phyloP scores from a whole-genome alignment of 2,113 vertebrate genomes.

The Myotis davidii region DNA sequence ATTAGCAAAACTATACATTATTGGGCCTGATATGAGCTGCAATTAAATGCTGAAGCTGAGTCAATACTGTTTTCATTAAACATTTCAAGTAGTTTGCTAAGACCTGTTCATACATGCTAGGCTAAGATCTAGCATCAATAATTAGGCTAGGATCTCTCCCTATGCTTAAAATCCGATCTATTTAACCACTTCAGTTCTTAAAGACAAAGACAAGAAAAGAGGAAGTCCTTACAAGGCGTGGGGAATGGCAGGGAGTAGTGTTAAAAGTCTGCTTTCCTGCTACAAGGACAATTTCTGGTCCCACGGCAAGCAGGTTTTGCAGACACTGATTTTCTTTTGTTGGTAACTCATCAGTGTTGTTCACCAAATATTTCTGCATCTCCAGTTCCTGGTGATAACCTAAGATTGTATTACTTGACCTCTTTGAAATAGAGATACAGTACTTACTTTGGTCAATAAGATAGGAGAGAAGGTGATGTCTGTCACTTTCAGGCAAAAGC shows the following conservation, averaged over 20 bases:
- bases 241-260: not conserved
- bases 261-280: not conserved
- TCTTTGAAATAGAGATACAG: not conserved
- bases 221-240: not conserved
- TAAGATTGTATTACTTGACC: not conserved
- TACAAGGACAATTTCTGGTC: not conserved
- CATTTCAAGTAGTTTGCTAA: not conserved
- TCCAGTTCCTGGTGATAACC: not conserved
- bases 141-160: not conserved
- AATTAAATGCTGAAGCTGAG: not conserved
- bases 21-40: not conserved
- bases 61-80: constrained; percentile 8
- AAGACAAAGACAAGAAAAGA: not conserved
- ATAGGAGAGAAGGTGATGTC: not conserved
- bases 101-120: not conserved
- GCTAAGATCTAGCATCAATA: not conserved
- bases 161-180: not conserved
- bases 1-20: constrained; percentile 20
- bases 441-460: not conserved
- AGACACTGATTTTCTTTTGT: not conserved
- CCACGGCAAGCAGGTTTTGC: not conserved
- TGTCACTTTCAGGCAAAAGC: constrained; percentile 6
- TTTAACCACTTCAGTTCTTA: constrained; percentile 7
- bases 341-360: not conserved
- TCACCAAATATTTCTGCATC: not conserved